These are phyloP conservation scores for Euschistus heros DNA, from an alignment of 1,140 invertebrate genomes.

Conservation along the genomic window DNA sequence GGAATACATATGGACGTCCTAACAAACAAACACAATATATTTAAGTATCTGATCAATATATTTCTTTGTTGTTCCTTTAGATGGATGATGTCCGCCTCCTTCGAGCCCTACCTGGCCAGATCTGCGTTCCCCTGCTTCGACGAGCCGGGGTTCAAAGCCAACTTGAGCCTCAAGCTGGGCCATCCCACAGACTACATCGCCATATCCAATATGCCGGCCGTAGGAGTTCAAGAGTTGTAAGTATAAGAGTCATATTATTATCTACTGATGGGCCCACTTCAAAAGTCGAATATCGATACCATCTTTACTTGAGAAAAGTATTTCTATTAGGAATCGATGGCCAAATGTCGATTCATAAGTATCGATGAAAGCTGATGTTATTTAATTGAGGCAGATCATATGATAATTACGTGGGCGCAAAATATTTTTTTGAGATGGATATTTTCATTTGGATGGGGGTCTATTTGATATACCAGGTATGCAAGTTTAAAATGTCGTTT, in stretches of 20 bases:
- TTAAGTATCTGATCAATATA: background rate
- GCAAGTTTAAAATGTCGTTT: too few relatives aligned
- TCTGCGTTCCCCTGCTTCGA: constrained; percentile 58
- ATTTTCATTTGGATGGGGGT: too few relatives aligned
- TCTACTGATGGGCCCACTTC: background rate
- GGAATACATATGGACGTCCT: background rate
- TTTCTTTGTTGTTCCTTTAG: constrained; percentile 31
- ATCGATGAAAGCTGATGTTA: too few relatives aligned
- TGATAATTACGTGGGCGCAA: too few relatives aligned
- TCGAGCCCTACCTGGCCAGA: constrained; percentile 50
- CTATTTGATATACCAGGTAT: too few relatives aligned
- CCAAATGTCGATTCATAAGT: too few relatives aligned
- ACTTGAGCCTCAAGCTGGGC: constrained; percentile 36
- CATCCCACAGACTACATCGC: constrained; percentile 21
- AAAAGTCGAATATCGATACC: too few relatives aligned
- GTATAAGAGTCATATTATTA: background rate
- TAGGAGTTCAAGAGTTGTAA: background rate
- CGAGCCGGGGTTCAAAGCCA: constrained; percentile 51
- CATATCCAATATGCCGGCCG: constrained; percentile 31
- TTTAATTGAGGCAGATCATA: too few relatives aligned
- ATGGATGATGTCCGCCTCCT: constrained; percentile 45
- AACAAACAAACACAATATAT: background rate
- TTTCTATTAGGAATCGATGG: too few relatives aligned
- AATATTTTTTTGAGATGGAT: too few relatives aligned
- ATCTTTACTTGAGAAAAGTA: too few relatives aligned